Base-by-base conservation (phyloP, 1,140 invertebrate genomes). In the Drosophila willistoni region DNA sequence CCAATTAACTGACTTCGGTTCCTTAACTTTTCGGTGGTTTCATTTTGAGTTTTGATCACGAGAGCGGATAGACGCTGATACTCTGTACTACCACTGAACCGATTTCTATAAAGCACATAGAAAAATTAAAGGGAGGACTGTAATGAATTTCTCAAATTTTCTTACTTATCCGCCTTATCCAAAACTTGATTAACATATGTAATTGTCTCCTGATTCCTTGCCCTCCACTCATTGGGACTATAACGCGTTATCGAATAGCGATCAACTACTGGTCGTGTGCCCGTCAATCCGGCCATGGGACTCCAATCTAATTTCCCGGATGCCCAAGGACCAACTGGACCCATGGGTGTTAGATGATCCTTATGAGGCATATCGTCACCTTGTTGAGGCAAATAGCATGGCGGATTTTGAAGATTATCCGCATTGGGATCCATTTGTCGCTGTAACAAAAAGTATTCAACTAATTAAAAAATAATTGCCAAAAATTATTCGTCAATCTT, bases 201-300 rank as follows among this genome's bases (percentile, higher is more conserved):
- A 9, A 96, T 91, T 4, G 95, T 93, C 29, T 93, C 85, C 74
- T 94, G 92, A 80, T 96, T 96, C 47, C 94, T 94, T 59, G 93
- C 90, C 36, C 95, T 92, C 95, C 95, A 96, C 92, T 96, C 95
- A 0, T 93, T 94, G 1, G 94, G 92, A 64, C 95, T 95, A 80
- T 94, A 96, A 67, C 94, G 93, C 10, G 95, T 95, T 17, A 96
- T 93, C 1, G 95, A 95, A 84, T 96, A 96, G 81, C 95, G 95
- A 92, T 96, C 95, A 0, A 95, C 95, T 0, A 94, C 93, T 0
- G 96, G 95, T 72, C 95, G 93, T 0, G 95, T 94, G 1, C 95
- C 95, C 1, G 95, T 96, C 68, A 96, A 92, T 5, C 93, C 95
- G 17, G 92, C 93, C 29, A 94, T 92, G 1, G 95, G 95, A 39